These are phyloP conservation scores for Halictus quadricinctus DNA, from an alignment of 2,888 invertebrate species.

Conservation along the genomic window DNA sequence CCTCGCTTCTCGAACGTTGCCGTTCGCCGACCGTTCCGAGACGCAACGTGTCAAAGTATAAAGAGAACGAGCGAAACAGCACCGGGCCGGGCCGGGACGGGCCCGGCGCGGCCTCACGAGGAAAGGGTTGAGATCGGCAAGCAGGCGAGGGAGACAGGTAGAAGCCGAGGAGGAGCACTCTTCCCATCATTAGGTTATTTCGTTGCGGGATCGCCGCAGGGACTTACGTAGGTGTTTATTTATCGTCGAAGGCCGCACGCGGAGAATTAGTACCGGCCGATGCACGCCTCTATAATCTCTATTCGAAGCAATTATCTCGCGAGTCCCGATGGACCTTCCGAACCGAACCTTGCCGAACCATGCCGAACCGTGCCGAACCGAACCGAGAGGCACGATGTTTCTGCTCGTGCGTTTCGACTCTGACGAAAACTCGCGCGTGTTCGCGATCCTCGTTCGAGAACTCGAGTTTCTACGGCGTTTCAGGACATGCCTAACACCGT, in stretches of 20 bases:
- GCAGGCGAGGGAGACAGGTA: constrained; percentile 26
- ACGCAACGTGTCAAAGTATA: neutral
- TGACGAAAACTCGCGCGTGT: neutral
- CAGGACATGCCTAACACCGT: constrained; percentile 33
- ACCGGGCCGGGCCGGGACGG: neutral
- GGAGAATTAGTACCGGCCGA: constrained; percentile 46
- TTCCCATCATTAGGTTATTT: constrained; percentile 60
- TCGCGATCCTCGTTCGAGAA: neutral
- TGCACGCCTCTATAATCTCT: constrained; percentile 35
- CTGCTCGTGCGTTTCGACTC: neutral
- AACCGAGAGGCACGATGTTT: neutral
- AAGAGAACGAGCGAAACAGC: neutral
- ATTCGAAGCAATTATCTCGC: constrained; percentile 51
- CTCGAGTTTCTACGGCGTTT: neutral
- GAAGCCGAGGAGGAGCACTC: constrained; percentile 16
- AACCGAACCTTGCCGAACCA: neutral
- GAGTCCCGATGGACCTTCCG: constrained; percentile 38
- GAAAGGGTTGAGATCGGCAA: constrained; percentile 2
- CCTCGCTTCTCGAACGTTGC: neutral
- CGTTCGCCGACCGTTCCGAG: neutral
- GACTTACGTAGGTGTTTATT: constrained; percentile 61
- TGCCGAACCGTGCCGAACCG: neutral
- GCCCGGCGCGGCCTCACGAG: neutral
- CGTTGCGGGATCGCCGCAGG: constrained; percentile 45
- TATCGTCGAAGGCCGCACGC: constrained; percentile 54